Conservation (phyloP, 2,888 invertebrate genomes). For the Caenorhabditis afra region DNA sequence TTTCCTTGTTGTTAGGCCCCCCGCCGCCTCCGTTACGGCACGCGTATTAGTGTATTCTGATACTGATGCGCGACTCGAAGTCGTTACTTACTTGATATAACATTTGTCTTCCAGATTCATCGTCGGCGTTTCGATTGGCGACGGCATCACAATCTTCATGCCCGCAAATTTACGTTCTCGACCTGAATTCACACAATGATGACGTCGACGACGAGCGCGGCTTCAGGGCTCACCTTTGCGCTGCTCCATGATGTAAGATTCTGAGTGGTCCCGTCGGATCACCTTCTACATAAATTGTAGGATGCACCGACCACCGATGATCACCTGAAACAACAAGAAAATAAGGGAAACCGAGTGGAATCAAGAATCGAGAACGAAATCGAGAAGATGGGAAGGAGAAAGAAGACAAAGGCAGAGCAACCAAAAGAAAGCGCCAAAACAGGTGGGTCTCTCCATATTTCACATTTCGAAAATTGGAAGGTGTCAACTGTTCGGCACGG, state of each 20-base stretch:
- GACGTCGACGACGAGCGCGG: neutral
- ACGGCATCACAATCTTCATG: slow-evolving; percentile 69
- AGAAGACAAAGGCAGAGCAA: slow-evolving; percentile 24
- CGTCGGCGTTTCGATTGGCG: slow-evolving; percentile 67
- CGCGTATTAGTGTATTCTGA: slow-evolving; percentile 20
- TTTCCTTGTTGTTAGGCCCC: no score
- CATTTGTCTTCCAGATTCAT: slow-evolving; percentile 86
- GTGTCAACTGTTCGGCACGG: slow-evolving; percentile 13
- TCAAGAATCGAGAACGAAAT: slow-evolving; percentile 1
- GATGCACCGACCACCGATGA: slow-evolving; percentile 23
- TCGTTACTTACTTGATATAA: slow-evolving; percentile 72
- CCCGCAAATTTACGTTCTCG: slow-evolving; percentile 56
- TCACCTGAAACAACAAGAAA: slow-evolving; percentile 20
- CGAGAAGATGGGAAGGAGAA: slow-evolving; percentile 1
- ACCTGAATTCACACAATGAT: slow-evolving; percentile 36
- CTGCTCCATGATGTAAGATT: slow-evolving; percentile 57
- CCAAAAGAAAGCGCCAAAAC: slow-evolving; percentile 17
- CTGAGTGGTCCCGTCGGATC: slow-evolving; percentile 5
- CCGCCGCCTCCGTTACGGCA: slow-evolving; percentile 1
- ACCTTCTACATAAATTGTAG: slow-evolving; percentile 49
- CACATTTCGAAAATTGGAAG: slow-evolving; percentile 19
- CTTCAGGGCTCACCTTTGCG: slow-evolving; percentile 34
- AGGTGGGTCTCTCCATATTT: slow-evolving; percentile 32
- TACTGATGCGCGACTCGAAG: no score
- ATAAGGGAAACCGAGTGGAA: no score